Base-by-base conservation (phyloP, 2,888 invertebrate genomes). In the Bhutanitis thaidina region DNA sequence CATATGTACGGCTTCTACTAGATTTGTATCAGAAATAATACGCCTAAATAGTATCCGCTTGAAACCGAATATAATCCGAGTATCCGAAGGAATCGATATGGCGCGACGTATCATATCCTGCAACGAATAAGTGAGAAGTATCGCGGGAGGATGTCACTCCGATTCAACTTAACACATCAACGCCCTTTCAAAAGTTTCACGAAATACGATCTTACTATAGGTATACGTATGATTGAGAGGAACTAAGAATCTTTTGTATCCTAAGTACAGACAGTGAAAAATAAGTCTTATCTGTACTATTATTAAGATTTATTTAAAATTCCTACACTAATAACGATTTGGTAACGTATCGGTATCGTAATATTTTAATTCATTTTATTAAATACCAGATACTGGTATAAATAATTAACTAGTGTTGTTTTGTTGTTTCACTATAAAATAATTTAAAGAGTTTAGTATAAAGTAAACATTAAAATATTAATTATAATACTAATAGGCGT, bases 81-180 rank as follows among this genome's bases (percentile, higher is more conserved):
- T 44, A n/a, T n/a, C n/a, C 44, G 15, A 13, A n/a, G 27, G 13
- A 32, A 44, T 27, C 40, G 30, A 50, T 43, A 54, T 53, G 47
- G 34, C 51, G 39, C 53, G 53, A 54, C 43, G 47, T 55, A 56
- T 59, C 53, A 56, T 49, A 54, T 56, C 58, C 44, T 51, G 47
- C 49, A 59, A 29, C 45, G 43, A 54, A 55, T 14, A 20, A 25
- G 49, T 32, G 49, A 37, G 43, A 49, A 37, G 13, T 47, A 39
- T 43, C 36, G 43, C 48, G 36, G 29, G 41, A 12, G 13, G 36
- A 30, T 56, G 60, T 58, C 59, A 54, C 49, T 53, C 49, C 45
- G 53, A 58, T 59, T 56, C 48, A 49, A 49, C 40, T 44, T 59
- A 29, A 59, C 63, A 59, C 64, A 54, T 66, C 65, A 62, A 59